A percentile compares a stretch with the other conserved stretches of the same genome.
Evolutionary conservation across 2,797 vertebrate species (phyloP).

Genomic region (Corythornis leucogaster): DNA sequence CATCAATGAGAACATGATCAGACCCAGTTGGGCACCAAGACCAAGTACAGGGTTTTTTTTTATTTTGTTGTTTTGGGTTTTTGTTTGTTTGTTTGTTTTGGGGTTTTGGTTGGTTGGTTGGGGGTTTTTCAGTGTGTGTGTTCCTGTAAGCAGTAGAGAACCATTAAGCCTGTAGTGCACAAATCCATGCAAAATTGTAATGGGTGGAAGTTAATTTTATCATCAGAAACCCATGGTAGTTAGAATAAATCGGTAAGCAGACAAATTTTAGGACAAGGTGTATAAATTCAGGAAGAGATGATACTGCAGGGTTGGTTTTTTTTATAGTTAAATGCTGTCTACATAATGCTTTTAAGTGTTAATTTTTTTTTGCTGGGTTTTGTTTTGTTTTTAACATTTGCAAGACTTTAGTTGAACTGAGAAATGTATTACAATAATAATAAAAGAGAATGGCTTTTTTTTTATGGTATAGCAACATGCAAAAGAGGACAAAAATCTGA

Average conservation of each 20-base stretch:
- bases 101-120: too few relatives aligned
- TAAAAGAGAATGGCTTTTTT: constrained; percentile 18
- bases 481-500: constrained; percentile 6
- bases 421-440: constrained; percentile 6
- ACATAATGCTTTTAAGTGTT: neutral
- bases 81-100: too few relatives aligned
- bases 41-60: neutral
- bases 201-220: constrained; percentile 49
- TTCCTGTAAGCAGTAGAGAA: constrained; percentile 1
- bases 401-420: neutral
- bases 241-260: constrained; percentile 44
- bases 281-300: constrained; percentile 42
- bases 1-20: neutral
- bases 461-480: neutral
- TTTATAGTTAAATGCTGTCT: neutral
- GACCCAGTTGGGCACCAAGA: neutral
- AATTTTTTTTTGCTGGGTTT: neutral
- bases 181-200: constrained; percentile 28
- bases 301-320: neutral
- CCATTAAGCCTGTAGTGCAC: constrained; percentile 11
- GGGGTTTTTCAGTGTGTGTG: too few relatives aligned
- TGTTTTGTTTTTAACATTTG: constrained; percentile 2
- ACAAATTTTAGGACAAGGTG: constrained; percentile 42
- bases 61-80: neutral
- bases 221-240: constrained; percentile 48